Conservation (phyloP, 2,113 vertebrate species). For the Aptenodytes patagonicus region DNA sequence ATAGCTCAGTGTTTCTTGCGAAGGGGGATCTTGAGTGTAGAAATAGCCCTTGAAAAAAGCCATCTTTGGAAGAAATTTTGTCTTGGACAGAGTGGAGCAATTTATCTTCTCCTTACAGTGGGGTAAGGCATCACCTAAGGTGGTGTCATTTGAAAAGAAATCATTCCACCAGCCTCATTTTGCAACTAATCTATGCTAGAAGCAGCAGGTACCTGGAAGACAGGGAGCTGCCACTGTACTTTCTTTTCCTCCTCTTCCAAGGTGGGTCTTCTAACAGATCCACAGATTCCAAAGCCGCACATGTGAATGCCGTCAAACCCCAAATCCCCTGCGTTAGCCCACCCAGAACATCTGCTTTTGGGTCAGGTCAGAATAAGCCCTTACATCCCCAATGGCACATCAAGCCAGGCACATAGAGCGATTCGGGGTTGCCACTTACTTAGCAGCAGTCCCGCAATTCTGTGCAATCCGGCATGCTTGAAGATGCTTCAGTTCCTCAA, state of each 20-base stretch:
- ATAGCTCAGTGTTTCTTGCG: background rate
- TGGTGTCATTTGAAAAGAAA: background rate
- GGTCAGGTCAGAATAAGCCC: background rate
- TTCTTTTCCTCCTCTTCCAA: background rate
- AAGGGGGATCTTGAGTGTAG: background rate
- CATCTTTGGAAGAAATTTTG: background rate
- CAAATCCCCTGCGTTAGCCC: background rate
- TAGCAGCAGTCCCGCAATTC: background rate
- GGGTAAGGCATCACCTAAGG: background rate
- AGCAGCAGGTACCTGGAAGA: background rate
- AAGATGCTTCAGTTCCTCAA: background rate
- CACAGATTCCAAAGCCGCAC: background rate
- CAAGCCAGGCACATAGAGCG: accelerated
- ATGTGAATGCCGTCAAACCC: background rate
- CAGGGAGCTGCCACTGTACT: background rate
- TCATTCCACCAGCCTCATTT: background rate
- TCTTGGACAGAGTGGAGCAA: background rate
- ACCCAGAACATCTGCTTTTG: background rate
- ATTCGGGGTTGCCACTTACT: background rate
- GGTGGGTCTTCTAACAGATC: background rate
- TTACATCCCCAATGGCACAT: background rate
- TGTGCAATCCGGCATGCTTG: accelerated
- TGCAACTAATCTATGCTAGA: background rate
- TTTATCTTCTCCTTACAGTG: background rate
- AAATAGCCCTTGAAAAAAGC: background rate